phyloP scores from a whole-genome alignment of 2,888 invertebrate genomes.

The Caenorhabditis sp. region DNA sequence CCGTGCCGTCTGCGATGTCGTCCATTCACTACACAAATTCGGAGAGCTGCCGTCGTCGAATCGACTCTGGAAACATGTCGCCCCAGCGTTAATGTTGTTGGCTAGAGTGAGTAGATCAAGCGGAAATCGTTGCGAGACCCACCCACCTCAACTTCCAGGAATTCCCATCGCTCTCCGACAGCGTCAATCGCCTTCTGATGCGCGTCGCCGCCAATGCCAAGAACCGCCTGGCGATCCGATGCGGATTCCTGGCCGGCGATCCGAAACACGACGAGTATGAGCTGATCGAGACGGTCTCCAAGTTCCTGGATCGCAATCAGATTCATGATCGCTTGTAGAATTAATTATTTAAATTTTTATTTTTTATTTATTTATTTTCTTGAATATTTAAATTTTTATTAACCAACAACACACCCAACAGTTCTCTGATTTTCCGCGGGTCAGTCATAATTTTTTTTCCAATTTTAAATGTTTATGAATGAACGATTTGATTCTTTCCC shows the following conservation, averaged over 20 bases:
- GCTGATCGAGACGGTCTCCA: conserved; percentile 28
- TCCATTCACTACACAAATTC: conserved; percentile 63
- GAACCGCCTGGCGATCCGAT: conserved; percentile 41
- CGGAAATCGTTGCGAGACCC: neutral
- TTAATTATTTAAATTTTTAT: conserved; percentile 1
- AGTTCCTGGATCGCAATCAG: conserved; percentile 39
- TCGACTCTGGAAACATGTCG: conserved; percentile 62
- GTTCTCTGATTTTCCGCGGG: too few species aligned
- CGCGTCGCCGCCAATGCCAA: conserved; percentile 43
- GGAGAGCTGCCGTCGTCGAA: conserved; percentile 48
- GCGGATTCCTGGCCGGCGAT: conserved; percentile 43
- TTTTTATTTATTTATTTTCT: conserved; percentile 5
- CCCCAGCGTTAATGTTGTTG: conserved; percentile 46
- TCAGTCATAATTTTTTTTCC: too few species aligned
- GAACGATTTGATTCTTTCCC: neutral
- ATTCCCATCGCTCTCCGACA: conserved; percentile 55
- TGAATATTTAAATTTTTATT: neutral
- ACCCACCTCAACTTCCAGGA: conserved; percentile 31
- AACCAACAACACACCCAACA: too few species aligned
- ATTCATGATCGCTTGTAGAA: neutral
- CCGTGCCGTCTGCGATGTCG: conserved; percentile 55
- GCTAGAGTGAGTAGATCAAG: conserved; percentile 42
- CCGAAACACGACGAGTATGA: conserved; percentile 45
- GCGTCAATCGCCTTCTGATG: conserved; percentile 44
- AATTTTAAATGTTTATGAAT: too few species aligned